These are phyloP conservation scores for Zaprionus africanus DNA, from an alignment of 1,140 invertebrate genomes.

Conservation along the genomic window DNA sequence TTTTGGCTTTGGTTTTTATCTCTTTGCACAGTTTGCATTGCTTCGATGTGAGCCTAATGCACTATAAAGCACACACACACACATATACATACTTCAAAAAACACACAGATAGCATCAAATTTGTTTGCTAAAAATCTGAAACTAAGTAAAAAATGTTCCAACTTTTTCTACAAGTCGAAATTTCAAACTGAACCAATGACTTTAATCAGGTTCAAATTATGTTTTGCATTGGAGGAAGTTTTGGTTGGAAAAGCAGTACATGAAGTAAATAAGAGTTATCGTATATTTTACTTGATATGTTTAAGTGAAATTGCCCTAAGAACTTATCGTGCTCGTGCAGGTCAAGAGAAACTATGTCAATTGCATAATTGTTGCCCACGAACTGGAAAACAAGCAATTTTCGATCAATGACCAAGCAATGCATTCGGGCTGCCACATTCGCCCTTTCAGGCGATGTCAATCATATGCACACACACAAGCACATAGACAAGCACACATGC, in stretches of 20 bases:
- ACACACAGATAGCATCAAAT: too few relatives aligned
- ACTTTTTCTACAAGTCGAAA: too few relatives aligned
- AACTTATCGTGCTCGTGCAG: not conserved
- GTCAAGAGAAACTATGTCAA: slow-evolving; percentile 5
- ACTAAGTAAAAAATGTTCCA: too few relatives aligned
- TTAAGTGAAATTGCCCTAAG: not conserved
- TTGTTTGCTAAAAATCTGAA: too few relatives aligned
- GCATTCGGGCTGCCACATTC: slow-evolving; percentile 15
- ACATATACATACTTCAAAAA: too few relatives aligned
- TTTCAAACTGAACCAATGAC: too few relatives aligned
- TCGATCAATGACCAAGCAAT: slow-evolving; percentile 20
- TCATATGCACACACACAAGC: not conserved
- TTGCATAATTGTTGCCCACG: slow-evolving; percentile 1
- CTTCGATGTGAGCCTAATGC: too few relatives aligned
- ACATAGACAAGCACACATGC: not conserved
- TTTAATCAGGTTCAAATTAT: too few relatives aligned
- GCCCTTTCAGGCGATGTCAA: slow-evolving; percentile 13
- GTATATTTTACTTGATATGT: not conserved
- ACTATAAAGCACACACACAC: too few relatives aligned
- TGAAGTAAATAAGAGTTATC: not conserved
- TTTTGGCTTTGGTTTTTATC: too few relatives aligned
- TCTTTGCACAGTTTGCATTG: too few relatives aligned
- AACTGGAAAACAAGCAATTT: slow-evolving; percentile 12
- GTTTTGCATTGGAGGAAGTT: too few relatives aligned
- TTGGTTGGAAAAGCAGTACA: not conserved